Evolutionary conservation across 2,888 invertebrate species (phyloP).

Genomic region (Malthinus flaveolus): DNA sequence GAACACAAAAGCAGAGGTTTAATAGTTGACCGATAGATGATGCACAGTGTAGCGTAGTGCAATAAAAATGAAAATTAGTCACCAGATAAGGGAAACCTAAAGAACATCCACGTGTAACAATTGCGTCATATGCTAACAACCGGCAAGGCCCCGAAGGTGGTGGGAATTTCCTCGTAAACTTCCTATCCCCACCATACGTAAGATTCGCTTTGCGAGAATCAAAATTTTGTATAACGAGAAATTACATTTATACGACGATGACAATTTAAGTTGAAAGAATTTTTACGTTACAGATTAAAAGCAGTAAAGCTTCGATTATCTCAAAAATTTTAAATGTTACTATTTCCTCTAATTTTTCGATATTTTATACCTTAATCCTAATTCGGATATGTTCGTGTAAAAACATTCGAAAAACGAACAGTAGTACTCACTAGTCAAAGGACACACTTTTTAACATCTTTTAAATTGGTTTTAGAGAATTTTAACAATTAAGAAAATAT

Average conservation of each 20-base stretch:
- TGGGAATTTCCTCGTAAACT: slow-evolving; percentile 16
- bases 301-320: not conserved
- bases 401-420: slow-evolving; percentile 19
- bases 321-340: not conserved
- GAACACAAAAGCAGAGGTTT: too few relatives aligned
- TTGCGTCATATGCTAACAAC: slow-evolving; percentile 27
- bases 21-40: not conserved
- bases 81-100: slow-evolving; percentile 17
- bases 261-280: not conserved
- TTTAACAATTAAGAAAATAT: slow-evolving; percentile 2
- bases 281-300: not conserved
- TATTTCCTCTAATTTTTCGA: slow-evolving; percentile 12
- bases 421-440: slow-evolving; percentile 23
- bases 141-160: slow-evolving; percentile 24
- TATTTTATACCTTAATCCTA: slow-evolving; percentile 5
- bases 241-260: not conserved
- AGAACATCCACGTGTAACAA: slow-evolving; percentile 28
- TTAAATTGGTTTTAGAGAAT: slow-evolving; percentile 6
- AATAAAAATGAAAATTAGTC: slow-evolving; percentile 23
- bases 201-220: not conserved
- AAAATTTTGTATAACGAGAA: slow-evolving; percentile 4
- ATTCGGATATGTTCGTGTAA: slow-evolving; percentile 20
- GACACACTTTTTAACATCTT: slow-evolving; percentile 15
- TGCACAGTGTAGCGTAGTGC: not conserved
- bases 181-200: slow-evolving; percentile 8